Percentiles rank a stretch among this genome's conserved stretches.
Conservation (phyloP, 2,113 vertebrate genomes). For the Cinclus cinclus region DNA sequence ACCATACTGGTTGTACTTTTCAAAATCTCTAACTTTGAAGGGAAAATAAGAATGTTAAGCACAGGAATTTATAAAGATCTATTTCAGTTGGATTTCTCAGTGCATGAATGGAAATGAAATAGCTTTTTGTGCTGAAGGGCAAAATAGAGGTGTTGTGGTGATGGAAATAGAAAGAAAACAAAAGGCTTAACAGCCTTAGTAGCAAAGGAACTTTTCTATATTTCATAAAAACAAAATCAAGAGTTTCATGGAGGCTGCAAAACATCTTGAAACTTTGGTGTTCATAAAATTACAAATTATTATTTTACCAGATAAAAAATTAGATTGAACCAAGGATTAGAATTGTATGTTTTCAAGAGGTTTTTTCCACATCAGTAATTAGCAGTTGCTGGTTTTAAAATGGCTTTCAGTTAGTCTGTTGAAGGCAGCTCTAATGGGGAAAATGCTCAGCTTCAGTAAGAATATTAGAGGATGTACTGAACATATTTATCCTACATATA, state of each 20-base stretch:
- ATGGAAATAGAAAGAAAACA: conserved; percentile 50
- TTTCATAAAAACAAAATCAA: conserved; percentile 13
- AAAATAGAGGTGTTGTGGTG: conserved; percentile 26
- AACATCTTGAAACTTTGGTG: background rate
- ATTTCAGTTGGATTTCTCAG: background rate
- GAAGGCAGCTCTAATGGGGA: background rate
- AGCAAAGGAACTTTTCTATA: conserved; percentile 20
- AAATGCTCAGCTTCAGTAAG: background rate
- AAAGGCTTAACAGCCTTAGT: background rate
- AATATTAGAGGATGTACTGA: background rate
- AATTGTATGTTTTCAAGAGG: background rate
- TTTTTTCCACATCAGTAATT: background rate
- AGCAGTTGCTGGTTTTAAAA: background rate
- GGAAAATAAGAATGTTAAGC: background rate
- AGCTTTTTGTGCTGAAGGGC: conserved; percentile 15
- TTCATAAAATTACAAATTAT: background rate
- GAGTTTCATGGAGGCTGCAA: conserved; percentile 15
- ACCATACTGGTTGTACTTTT: background rate
- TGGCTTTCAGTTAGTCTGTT: background rate
- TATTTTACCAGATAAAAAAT: conserved; percentile 24
- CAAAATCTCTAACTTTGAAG: background rate
- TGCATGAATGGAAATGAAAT: conserved; percentile 1
- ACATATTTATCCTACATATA: background rate
- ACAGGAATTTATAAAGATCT: conserved; percentile 1
- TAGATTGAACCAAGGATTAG: background rate